These are phyloP conservation scores for Formica aserva DNA, from an alignment of 2,888 invertebrate genomes.

Conservation along the genomic window DNA sequence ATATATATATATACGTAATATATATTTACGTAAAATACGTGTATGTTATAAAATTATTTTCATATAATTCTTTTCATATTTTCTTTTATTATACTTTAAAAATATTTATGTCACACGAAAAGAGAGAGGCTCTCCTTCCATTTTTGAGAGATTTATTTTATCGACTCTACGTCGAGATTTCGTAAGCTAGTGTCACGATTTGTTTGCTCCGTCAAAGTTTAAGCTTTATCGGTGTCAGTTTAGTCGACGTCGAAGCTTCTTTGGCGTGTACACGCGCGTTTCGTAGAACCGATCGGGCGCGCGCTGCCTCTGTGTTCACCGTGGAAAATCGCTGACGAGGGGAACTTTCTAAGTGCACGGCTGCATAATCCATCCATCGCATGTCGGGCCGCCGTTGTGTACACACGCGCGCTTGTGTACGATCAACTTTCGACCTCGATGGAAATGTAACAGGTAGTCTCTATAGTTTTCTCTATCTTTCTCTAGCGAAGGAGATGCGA, in stretches of 20 bases:
- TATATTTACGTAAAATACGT: not conserved
- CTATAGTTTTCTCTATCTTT: not conserved
- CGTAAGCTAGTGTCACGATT: not conserved
- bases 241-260: slow-evolving; percentile 28
- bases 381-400: slow-evolving; percentile 58
- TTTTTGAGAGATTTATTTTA: not conserved
- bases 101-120: not conserved
- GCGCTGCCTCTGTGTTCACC: slow-evolving; percentile 36
- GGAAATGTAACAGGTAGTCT: slow-evolving; percentile 71
- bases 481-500: slow-evolving; percentile 3
- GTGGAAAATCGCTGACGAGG: slow-evolving; percentile 66
- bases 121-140: not conserved
- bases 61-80: not conserved
- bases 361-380: slow-evolving; percentile 71
- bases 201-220: slow-evolving; percentile 7
- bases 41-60: not conserved
- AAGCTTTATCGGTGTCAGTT: slow-evolving; percentile 11
- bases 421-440: slow-evolving; percentile 65
- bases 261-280: slow-evolving; percentile 35
- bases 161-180: not conserved
- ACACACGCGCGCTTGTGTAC: slow-evolving; percentile 20
- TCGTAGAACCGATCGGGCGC: slow-evolving; percentile 34
- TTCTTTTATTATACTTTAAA: not conserved
- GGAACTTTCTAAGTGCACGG: slow-evolving; percentile 74
- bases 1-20: not conserved